Percentiles rank a stretch among this genome's conserved stretches.
phyloP scores from a whole-genome alignment of 2,797 vertebrate genomes.

The Aldrovandia affinis region DNA sequence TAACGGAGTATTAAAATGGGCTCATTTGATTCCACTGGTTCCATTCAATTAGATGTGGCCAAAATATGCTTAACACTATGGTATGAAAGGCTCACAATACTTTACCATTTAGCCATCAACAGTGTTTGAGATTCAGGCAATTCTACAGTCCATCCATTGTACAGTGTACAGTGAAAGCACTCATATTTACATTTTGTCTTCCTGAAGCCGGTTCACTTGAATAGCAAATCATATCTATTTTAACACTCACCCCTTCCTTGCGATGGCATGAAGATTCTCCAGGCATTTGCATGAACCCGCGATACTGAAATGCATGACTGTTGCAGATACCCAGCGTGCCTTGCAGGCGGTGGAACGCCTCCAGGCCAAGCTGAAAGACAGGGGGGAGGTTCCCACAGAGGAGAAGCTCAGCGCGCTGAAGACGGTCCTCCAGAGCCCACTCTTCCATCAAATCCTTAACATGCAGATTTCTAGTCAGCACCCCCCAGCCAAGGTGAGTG shows the following conservation, averaged over 20 bases:
- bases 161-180: background rate
- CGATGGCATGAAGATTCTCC: too few relatives aligned
- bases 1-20: background rate
- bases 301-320: background rate
- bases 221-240: background rate
- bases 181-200: background rate
- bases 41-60: background rate
- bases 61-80: background rate
- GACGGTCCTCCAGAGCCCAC: conserved; percentile 91
- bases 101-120: background rate
- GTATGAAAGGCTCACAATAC: too few relatives aligned
- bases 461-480: conserved; percentile 85
- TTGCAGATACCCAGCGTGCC: conserved; percentile 82
- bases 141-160: background rate
- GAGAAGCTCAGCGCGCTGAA: conserved; percentile 88
- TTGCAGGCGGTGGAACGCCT: conserved; percentile 91
- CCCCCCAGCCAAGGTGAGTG: conserved; percentile 71
- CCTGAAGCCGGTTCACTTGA: background rate
- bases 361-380: conserved; percentile 85
- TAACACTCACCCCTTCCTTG: background rate
- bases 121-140: background rate
- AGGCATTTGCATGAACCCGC: background rate
- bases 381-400: conserved; percentile 83
- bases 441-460: conserved; percentile 90
- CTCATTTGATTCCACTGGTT: background rate